Base-by-base conservation (phyloP, 2,888 invertebrate genomes). In the Sphaerophoria rueppellii region DNA sequence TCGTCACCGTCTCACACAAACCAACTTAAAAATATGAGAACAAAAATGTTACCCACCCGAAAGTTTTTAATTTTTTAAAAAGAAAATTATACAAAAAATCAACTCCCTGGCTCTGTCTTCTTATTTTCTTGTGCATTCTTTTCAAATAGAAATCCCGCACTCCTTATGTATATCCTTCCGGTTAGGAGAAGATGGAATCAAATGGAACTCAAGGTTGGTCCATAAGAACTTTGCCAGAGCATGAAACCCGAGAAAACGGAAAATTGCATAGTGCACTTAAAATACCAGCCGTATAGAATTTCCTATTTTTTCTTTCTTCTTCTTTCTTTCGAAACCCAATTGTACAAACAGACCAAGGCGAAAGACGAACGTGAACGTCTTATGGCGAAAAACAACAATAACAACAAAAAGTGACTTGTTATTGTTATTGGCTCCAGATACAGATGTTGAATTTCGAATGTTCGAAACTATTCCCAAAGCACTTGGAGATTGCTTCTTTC, bases 361-460 rank as follows among this genome's bases (percentile, higher is more conserved):
- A 35, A 48, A 61, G 52, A 6, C 2, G 46, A 14, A 52, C 6
- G n/a, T 34, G 46, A 35, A 50, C 6, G 52, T 40, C 32, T 32
- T 32, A 65, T 5, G 14, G 37, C 4, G 16, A 43, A 43, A 16
- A 61, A 46, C 7, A 43, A 54, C 9, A 54, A 55, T 9, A 60
- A 60, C 37, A 16, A 40, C 40, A 43, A 60, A 16, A 63, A 73
- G 61, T 75, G 70, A 75, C 74, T 83, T 79, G 74, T 79, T 79
- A 79, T 83, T 83, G 74, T 74, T 82, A 82, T 82, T 79, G 65
- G 79, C 65, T 75, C 58, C 54, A 74, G 74, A 83, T 83, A 75
- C 80, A 80, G 82, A 83, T 79, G 82, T 83, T 71, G 74, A 71
- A 54, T 73, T 78, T 78, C 32, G 48, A 82, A 52, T 54, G 75